These are phyloP conservation scores for Stenoptilia bipunctidactyla DNA, from an alignment of 2,888 invertebrate genomes.

Conservation along the genomic window DNA sequence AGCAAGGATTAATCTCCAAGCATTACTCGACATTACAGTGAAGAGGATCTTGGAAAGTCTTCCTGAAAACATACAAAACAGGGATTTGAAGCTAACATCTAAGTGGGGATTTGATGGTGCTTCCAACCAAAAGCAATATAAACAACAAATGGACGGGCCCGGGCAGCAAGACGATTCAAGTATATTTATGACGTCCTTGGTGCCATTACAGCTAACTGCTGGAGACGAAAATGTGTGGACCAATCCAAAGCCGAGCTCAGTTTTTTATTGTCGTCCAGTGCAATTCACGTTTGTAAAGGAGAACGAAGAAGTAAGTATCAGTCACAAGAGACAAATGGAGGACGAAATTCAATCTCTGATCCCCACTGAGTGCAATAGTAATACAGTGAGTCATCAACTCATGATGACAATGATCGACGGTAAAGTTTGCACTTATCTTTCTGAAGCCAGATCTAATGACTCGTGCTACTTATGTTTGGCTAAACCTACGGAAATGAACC, in stretches of 20 bases:
- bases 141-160: too few relatives aligned
- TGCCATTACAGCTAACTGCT: slow-evolving; percentile 8
- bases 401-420: slow-evolving; percentile 12
- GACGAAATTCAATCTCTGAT: slow-evolving; percentile 7
- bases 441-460: slow-evolving; percentile 6
- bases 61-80: too few relatives aligned
- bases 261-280: slow-evolving; percentile 10
- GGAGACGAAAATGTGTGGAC: slow-evolving; percentile 7
- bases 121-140: too few relatives aligned
- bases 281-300: slow-evolving; percentile 13
- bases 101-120: slow-evolving; percentile 3
- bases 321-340: slow-evolving; percentile 8
- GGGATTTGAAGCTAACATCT: slow-evolving; percentile 5
- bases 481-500: slow-evolving; percentile 12
- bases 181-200: slow-evolving; percentile 7
- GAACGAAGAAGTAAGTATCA: slow-evolving; percentile 9
- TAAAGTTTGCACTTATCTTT: slow-evolving; percentile 9
- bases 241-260: slow-evolving; percentile 11
- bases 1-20: slow-evolving; percentile 10
- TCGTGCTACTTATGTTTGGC: slow-evolving; percentile 13
- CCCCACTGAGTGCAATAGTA: slow-evolving; percentile 6
- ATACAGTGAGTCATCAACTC: slow-evolving; percentile 10
- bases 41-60: too few relatives aligned
- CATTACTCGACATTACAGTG: slow-evolving; percentile 9
- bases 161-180: too few relatives aligned